A percentile compares a stretch with the other conserved stretches of the same genome.
These are phyloP conservation scores for Salticus scenicus DNA, from an alignment of 2,888 invertebrate species.

Conservation along the genomic window DNA sequence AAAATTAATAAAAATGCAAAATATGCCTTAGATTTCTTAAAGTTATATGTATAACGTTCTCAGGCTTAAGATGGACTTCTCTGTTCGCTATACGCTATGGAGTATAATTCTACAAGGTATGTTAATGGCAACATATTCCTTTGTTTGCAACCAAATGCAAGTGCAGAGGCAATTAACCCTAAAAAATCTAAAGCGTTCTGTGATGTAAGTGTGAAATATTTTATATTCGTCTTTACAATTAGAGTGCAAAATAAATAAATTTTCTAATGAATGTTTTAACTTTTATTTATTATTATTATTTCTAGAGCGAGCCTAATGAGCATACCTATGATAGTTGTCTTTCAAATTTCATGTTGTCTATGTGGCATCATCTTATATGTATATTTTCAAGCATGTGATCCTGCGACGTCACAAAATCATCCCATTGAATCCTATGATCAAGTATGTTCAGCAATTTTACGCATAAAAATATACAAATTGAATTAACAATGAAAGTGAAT, in stretches of 20 bases:
- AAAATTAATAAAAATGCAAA: too few species aligned
- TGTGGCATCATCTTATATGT: slow-evolving; percentile 24
- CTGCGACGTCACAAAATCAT: neutral
- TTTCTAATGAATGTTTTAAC: neutral
- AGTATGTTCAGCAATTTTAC: too few species aligned
- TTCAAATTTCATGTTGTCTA: slow-evolving; percentile 14
- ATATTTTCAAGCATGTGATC: slow-evolving; percentile 20
- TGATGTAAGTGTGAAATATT: slow-evolving; percentile 15
- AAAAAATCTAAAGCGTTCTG: slow-evolving; percentile 70
- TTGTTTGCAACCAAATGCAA: slow-evolving; percentile 91
- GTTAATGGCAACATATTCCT: slow-evolving; percentile 84
- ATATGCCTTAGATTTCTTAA: too few species aligned
- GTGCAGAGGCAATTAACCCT: slow-evolving; percentile 78
- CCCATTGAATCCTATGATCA: slow-evolving; percentile 24
- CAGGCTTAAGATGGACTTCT: slow-evolving; percentile 86
- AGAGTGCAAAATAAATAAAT: neutral
- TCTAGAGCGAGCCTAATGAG: neutral
- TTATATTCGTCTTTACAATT: neutral
- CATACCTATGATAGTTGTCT: neutral
- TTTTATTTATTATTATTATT: neutral
- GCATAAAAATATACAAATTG: too few species aligned
- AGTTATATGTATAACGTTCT: too few species aligned
- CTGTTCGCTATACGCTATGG: slow-evolving; percentile 88
- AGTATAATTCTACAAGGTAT: slow-evolving; percentile 86
- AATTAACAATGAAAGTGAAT: too few species aligned